phyloP scores from a whole-genome alignment of 2,113 vertebrate species.

The Apteryx owenii region DNA sequence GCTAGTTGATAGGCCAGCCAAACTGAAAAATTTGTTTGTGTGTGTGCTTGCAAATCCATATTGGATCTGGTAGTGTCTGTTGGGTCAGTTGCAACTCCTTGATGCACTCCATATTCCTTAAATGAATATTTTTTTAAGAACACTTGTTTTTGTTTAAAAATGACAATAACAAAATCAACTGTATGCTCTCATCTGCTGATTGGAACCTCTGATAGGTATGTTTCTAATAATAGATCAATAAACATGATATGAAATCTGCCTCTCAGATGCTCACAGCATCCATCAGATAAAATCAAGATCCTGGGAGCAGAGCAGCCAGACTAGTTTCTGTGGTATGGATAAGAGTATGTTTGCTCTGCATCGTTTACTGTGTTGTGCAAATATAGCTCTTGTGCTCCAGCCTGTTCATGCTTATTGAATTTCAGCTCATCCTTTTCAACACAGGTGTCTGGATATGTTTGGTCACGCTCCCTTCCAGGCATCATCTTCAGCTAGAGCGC shows the following conservation, averaged over 20 bases:
- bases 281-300: not conserved
- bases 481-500: not conserved
- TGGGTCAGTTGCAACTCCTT: not conserved
- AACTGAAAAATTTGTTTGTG: not conserved
- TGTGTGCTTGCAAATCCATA: not conserved
- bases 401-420: not conserved
- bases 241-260: not conserved
- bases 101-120: not conserved
- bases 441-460: not conserved
- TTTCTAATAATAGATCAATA: not conserved
- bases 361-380: not conserved
- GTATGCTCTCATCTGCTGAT: not conserved
- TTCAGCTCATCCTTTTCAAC: conserved; percentile 1
- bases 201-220: not conserved
- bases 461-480: not conserved
- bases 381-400: not conserved
- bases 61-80: not conserved
- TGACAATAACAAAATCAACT: not conserved
- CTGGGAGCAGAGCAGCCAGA: not conserved
- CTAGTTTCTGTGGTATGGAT: not conserved
- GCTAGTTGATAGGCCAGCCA: not conserved
- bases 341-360: not conserved
- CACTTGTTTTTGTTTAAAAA: not conserved
- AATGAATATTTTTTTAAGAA: not conserved
- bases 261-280: not conserved